phyloP scores from a whole-genome alignment of 2,888 invertebrate species.

The Scaptomyza cyrtandrae region DNA sequence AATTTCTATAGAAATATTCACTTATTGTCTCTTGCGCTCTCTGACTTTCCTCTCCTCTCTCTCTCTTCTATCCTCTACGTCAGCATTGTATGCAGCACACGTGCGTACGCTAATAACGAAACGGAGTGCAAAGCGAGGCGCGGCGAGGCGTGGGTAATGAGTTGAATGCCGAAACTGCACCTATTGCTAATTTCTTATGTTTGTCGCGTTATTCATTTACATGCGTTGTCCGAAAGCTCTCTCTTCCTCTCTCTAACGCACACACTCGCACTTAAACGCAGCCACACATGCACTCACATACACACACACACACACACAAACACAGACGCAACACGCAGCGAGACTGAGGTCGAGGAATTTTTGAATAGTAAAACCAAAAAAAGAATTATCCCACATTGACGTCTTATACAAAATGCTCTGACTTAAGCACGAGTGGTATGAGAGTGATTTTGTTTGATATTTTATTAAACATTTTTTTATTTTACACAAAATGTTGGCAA shows the following conservation, averaged over 20 bases:
- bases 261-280: conserved; percentile 13
- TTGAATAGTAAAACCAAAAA: conserved; percentile 59
- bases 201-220: conserved; percentile 59
- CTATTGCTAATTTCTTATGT: conserved; percentile 66
- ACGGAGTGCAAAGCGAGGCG: background rate
- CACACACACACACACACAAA: conserved; percentile 8
- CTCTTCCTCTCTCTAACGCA: conserved; percentile 16
- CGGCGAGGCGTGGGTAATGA: background rate
- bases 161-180: conserved; percentile 26
- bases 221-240: conserved; percentile 56
- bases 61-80: conserved; percentile 8
- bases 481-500: conserved; percentile 14
- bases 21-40: conserved; percentile 23
- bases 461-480: conserved; percentile 6
- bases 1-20: conserved; percentile 35
- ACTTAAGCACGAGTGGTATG: conserved; percentile 3
- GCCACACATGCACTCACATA: background rate
- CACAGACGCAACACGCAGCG: conserved; percentile 20
- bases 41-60: too few species aligned
- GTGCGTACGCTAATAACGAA: conserved; percentile 30
- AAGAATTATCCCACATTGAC: conserved; percentile 60
- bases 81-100: conserved; percentile 47
- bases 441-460: conserved; percentile 3
- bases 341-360: conserved; percentile 57
- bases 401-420: conserved; percentile 23